Evolutionary conservation across 2,888 invertebrate genomes (phyloP).

Genomic region (Diloba caeruleocephala): DNA sequence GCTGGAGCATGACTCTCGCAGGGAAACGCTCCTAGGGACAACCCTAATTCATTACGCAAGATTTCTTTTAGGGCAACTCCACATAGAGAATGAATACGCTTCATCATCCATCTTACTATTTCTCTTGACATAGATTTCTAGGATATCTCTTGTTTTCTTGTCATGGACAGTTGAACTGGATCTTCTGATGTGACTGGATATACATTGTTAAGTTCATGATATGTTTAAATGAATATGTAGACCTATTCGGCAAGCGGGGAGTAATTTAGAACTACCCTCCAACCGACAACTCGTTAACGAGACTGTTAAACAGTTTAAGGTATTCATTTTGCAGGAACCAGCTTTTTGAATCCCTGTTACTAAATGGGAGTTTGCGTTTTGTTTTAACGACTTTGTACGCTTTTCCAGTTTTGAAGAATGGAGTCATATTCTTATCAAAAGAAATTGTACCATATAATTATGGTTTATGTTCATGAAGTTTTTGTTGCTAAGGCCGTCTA

Average conservation of each 20-base stretch:
- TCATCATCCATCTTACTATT: no score
- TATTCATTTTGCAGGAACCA: constrained; percentile 43
- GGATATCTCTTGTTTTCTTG: no score
- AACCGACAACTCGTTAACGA: constrained; percentile 50
- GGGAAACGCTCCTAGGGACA: no score
- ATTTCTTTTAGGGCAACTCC: no score
- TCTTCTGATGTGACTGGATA: no score
- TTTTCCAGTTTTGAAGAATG: constrained; percentile 16
- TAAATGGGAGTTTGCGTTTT: constrained; percentile 47
- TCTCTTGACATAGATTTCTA: no score
- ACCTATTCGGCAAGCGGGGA: constrained; percentile 2
- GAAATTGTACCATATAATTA: constrained; percentile 34
- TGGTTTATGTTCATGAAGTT: constrained; percentile 26
- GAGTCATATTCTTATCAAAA: constrained; percentile 34
- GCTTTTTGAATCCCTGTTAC: constrained; percentile 40
- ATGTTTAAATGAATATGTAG: constrained; percentile 6
- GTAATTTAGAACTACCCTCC: constrained; percentile 40
- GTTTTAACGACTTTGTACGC: constrained; percentile 24
- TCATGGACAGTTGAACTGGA: no score
- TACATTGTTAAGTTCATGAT: neutral
- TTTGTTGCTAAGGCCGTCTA: constrained; percentile 19
- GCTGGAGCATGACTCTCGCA: no score
- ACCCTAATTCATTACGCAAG: no score
- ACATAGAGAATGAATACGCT: no score
- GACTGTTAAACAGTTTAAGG: constrained; percentile 47